A percentile compares a stretch with the other conserved stretches of the same genome.
These are phyloP conservation scores for Cremastinae sp. DNA, from an alignment of 2,888 invertebrate species.

Conservation along the genomic window DNA sequence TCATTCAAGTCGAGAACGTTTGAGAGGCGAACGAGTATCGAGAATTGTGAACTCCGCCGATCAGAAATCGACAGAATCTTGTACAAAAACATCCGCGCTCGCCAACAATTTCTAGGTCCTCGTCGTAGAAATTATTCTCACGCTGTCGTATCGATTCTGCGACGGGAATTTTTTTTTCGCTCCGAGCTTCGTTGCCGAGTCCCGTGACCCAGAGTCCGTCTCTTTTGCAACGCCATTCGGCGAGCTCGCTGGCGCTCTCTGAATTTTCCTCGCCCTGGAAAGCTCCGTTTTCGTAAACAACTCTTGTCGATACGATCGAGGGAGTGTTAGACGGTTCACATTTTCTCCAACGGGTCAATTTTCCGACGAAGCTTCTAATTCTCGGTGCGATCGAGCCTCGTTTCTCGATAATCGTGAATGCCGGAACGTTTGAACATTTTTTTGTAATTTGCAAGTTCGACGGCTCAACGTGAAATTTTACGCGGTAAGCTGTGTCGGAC, in stretches of 20 bases:
- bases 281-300: constrained; percentile 67
- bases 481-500: constrained; percentile 41
- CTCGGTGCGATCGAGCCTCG: constrained; percentile 48
- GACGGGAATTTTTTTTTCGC: neutral
- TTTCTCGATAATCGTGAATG: constrained; percentile 3
- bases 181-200: constrained; percentile 31
- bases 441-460: constrained; percentile 58
- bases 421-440: constrained; percentile 32
- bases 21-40: constrained; percentile 41
- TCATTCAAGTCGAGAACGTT: constrained; percentile 28
- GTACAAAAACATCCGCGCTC: constrained; percentile 68
- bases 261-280: constrained; percentile 59
- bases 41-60: constrained; percentile 24
- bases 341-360: constrained; percentile 59
- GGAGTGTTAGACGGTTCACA: constrained; percentile 20
- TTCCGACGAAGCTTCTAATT: constrained; percentile 63
- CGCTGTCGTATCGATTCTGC: neutral
- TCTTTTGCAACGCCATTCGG: constrained; percentile 36
- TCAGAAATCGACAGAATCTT: constrained; percentile 65
- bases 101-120: constrained; percentile 37
- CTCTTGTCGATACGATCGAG: constrained; percentile 5
- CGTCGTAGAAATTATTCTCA: neutral
- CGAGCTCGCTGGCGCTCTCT: constrained; percentile 8
- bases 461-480: constrained; percentile 62
- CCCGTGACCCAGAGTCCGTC: constrained; percentile 63